phyloP scores from a whole-genome alignment of 2,113 vertebrate genomes.

The Caretta caretta region DNA sequence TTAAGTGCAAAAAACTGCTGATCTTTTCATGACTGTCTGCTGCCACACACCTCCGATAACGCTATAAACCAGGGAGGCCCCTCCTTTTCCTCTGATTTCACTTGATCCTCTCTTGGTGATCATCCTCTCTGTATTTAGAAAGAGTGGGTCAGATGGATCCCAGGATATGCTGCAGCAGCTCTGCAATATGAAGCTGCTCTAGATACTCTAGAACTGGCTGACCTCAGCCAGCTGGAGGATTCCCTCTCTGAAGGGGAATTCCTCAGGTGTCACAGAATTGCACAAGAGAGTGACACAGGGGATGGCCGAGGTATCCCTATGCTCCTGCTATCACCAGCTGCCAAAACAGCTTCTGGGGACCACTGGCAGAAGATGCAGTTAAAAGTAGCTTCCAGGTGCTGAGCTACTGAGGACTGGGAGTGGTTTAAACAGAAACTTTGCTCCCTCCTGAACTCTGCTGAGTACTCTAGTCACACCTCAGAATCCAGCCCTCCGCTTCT shows the following conservation, averaged over 20 bases:
- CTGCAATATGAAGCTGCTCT: not conserved
- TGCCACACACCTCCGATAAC: not conserved
- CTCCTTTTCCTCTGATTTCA: constrained; percentile 12
- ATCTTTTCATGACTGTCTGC: not conserved
- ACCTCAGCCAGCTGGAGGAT: not conserved
- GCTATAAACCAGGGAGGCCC: not conserved
- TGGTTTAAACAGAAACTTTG: not conserved
- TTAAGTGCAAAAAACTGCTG: not conserved
- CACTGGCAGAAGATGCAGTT: not conserved
- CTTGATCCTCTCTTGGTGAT: not conserved
- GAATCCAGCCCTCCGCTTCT: not conserved
- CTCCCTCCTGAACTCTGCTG: not conserved
- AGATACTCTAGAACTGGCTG: constrained; percentile 10
- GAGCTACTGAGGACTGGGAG: not conserved
- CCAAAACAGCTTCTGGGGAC: not conserved
- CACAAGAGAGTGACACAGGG: not conserved
- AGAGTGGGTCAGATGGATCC: constrained; percentile 21
- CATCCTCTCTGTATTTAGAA: not conserved
- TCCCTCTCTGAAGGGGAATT: constrained; percentile 47
- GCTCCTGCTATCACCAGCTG: not conserved
- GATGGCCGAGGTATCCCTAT: not conserved
- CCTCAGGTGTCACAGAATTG: constrained; percentile 38
- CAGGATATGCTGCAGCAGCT: not conserved
- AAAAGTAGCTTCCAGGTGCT: not conserved
- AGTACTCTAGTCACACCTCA: not conserved